Evolutionary conservation across 2,113 vertebrate species (phyloP).

Genomic region (Megalops atlanticus): DNA sequence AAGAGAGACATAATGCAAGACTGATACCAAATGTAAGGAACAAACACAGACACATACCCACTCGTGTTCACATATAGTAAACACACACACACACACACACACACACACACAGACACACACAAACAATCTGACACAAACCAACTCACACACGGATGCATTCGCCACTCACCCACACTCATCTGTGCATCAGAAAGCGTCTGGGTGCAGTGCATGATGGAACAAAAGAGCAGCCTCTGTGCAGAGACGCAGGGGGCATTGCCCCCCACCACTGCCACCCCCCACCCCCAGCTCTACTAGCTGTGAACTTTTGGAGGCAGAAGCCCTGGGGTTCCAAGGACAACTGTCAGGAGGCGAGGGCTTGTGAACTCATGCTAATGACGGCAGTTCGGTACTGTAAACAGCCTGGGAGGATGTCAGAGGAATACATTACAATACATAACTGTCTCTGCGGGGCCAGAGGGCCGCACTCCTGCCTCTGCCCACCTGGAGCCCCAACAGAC

Average conservation of each 20-base stretch:
- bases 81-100: neutral
- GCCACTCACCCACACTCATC: slow-evolving; percentile 32
- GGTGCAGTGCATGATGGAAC: slow-evolving; percentile 62
- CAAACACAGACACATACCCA: neutral
- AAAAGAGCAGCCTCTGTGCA: slow-evolving; percentile 51
- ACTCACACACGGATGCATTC: neutral
- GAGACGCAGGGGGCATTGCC: slow-evolving; percentile 43
- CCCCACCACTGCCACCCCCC: slow-evolving; percentile 28
- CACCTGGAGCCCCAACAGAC: slow-evolving; percentile 55
- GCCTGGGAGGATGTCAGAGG: slow-evolving; percentile 72
- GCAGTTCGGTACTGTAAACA: slow-evolving; percentile 75
- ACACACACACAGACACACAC: neutral
- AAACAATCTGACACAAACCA: neutral
- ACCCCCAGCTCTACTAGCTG: slow-evolving; percentile 42
- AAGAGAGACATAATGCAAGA: too few species aligned
- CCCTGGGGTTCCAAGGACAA: slow-evolving; percentile 74
- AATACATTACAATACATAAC: slow-evolving; percentile 83
- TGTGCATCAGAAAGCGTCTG: slow-evolving; percentile 40
- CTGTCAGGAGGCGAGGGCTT: slow-evolving; percentile 70
- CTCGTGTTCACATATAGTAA: neutral
- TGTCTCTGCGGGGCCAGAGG: slow-evolving; percentile 68
- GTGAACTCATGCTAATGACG: slow-evolving; percentile 78
- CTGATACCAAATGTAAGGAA: too few species aligned
- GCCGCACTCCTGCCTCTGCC: slow-evolving; percentile 44
- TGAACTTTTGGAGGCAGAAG: slow-evolving; percentile 69